Conservation (phyloP, 1,140 invertebrate species). For the Drosophila leontia region DNA sequence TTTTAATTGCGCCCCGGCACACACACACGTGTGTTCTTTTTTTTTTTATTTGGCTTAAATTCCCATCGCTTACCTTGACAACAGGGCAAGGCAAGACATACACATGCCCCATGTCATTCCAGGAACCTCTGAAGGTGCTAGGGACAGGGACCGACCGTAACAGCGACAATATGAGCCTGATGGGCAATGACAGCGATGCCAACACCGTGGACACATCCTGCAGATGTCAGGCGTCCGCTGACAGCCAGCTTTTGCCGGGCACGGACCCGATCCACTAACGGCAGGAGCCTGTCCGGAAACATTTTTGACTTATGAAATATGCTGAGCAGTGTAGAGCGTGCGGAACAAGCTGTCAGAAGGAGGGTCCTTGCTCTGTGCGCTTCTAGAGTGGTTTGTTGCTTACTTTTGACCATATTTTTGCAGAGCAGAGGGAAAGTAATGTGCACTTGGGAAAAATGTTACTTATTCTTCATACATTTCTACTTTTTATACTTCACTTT, state of each 20-base stretch:
- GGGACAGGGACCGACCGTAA: background rate
- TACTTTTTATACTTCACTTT: background rate
- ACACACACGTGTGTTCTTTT: constrained; percentile 9
- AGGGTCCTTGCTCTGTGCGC: background rate
- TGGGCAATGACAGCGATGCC: constrained; percentile 69
- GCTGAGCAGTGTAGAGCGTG: constrained; percentile 45
- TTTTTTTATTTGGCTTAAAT: constrained; percentile 42
- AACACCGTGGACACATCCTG: constrained; percentile 63
- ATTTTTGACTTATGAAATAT: constrained; percentile 74
- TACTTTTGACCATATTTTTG: constrained; percentile 9
- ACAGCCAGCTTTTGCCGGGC: constrained; percentile 59
- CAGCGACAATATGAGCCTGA: constrained; percentile 48
- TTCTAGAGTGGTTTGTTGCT: constrained; percentile 3
- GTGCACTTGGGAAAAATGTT: background rate
- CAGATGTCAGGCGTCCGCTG: constrained; percentile 64
- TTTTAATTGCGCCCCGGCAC: constrained; percentile 54
- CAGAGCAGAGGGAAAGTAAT: background rate
- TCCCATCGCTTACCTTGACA: constrained; percentile 59
- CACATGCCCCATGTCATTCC: constrained; percentile 2
- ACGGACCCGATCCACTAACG: constrained; percentile 25
- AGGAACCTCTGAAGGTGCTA: constrained; percentile 5
- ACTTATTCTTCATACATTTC: too few species aligned
- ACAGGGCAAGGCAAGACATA: constrained; percentile 7
- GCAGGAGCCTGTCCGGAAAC: constrained; percentile 40
- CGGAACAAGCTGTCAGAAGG: constrained; percentile 27